A percentile compares a stretch with the other conserved stretches of the same genome.
These are phyloP conservation scores for Apostichopus japonicus DNA, from an alignment of 35 echinoderm and acorn worm species.

Conservation along the genomic window DNA sequence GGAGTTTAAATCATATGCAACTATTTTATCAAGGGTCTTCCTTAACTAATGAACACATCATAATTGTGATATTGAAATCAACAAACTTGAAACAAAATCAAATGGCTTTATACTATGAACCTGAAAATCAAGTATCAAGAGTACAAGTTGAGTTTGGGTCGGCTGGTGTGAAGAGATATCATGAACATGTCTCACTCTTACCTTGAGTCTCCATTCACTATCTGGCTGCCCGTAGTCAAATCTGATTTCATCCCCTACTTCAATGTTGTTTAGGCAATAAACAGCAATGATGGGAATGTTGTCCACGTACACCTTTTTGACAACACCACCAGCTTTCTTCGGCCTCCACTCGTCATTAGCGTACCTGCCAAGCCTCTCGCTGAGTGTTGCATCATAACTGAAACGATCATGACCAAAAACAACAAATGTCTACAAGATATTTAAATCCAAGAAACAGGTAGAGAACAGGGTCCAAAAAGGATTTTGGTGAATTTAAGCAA, in stretches of 20 bases:
- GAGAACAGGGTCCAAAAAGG: slow-evolving; percentile 13
- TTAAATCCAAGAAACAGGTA: slow-evolving; percentile 15
- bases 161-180: too few species aligned
- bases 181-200: neutral
- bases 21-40: too few species aligned
- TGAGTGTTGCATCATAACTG: slow-evolving; percentile 14
- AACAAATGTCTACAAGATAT: slow-evolving; percentile 15
- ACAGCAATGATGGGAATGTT: slow-evolving; percentile 5
- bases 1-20: too few species aligned
- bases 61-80: too few species aligned
- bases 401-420: slow-evolving; percentile 14
- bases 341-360: slow-evolving; percentile 12
- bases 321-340: slow-evolving; percentile 13
- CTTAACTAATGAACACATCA: too few species aligned
- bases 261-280: neutral
- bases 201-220: neutral
- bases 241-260: neutral
- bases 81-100: too few species aligned
- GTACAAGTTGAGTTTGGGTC: too few species aligned
- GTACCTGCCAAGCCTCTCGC: slow-evolving; percentile 11
- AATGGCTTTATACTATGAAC: too few species aligned
- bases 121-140: too few species aligned
- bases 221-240: neutral
- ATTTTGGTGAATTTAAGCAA: slow-evolving; percentile 7
- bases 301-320: slow-evolving; percentile 13